Base-by-base conservation (phyloP, 64 coral and sea anemone species). In the Montipora sp. region DNA sequence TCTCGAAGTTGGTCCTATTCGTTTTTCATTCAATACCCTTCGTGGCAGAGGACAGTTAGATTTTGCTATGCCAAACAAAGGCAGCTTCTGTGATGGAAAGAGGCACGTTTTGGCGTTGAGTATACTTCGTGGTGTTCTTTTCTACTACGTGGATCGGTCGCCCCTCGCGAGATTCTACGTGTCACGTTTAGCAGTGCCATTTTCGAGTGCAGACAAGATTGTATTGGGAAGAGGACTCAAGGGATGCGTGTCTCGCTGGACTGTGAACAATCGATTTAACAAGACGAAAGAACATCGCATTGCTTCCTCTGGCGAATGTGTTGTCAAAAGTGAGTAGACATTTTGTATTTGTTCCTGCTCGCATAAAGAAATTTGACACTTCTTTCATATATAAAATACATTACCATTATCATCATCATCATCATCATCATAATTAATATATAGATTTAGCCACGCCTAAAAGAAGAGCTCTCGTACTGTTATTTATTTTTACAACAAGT, bases 41-140 rank as follows among this genome's bases (percentile, higher is more conserved):
- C n/a, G n/a, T 1, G 91, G 91, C 19, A 76, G 75, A 15, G 84
- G 83, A 10, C 51, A 87, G n/a, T 20, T 93, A 47, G 51, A 78
- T 51, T 61, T 93, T 55, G 48, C 59, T 15, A 47, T 86, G 22
- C 61, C 75, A 44, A 67, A 22, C 13, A 68, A 86, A 19, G 61
- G 61, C 18, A 67, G 44, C 12, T 87, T 93, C 81, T 93, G 91
- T 70, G 73, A 93, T 13, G 91, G 91, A 47, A 87, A 88, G 77
- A 87, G 74, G 48, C 83, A 93, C 59, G 5, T 59, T 65, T 16
- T 93, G 7, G 23, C 20, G 0, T 8, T 93, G 47, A 63, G 15
- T 59, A n/a, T 84, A 53, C 58, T 57, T 65, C 48, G 75, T 36
- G 59, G 53, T 12, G 61, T 50, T 19, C 43, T 93, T 16, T 77